Evolutionary conservation across 2,797 vertebrate genomes (phyloP).

Genomic region (Synanceia verrucosa): DNA sequence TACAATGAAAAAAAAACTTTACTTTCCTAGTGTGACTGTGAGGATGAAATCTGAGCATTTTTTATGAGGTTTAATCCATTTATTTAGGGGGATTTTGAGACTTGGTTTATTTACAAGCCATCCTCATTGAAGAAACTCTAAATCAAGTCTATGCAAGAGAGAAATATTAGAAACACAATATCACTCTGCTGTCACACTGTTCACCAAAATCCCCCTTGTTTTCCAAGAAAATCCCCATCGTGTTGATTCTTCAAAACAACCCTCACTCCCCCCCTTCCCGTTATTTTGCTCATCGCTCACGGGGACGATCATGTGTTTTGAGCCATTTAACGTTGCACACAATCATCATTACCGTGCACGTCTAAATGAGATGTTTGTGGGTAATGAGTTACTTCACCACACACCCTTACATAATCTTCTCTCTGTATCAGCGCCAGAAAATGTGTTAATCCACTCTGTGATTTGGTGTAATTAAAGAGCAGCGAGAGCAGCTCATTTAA

Average conservation of each 20-base stretch:
- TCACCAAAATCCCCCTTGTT: constrained; percentile 37
- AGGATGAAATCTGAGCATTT: constrained; percentile 4
- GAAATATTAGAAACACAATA: constrained; percentile 29
- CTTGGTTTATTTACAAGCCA: not conserved
- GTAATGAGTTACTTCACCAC: constrained; percentile 1
- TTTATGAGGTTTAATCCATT: not conserved
- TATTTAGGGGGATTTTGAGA: constrained; percentile 18
- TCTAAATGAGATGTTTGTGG: constrained; percentile 27
- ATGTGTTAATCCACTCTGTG: constrained; percentile 21
- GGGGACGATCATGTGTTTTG: constrained; percentile 1
- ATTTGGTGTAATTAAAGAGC: constrained; percentile 50
- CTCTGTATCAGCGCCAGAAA: constrained; percentile 27
- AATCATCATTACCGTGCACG: constrained; percentile 9
- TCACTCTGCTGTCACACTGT: constrained; percentile 9
- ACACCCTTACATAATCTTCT: not conserved
- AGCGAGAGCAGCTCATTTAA: constrained; percentile 11
- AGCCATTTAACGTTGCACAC: not conserved
- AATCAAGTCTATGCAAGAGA: constrained; percentile 3
- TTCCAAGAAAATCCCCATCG: constrained; percentile 41
- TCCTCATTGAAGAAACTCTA: constrained; percentile 1
- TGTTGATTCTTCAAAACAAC: constrained; percentile 3
- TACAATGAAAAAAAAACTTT: no score
- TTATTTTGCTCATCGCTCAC: not conserved
- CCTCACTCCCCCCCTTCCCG: not conserved
- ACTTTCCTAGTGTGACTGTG: not conserved